A percentile compares a stretch with the other conserved stretches of the same genome.
Conservation (phyloP, 2,797 vertebrate genomes). For the Chaetodon trifasciatus region DNA sequence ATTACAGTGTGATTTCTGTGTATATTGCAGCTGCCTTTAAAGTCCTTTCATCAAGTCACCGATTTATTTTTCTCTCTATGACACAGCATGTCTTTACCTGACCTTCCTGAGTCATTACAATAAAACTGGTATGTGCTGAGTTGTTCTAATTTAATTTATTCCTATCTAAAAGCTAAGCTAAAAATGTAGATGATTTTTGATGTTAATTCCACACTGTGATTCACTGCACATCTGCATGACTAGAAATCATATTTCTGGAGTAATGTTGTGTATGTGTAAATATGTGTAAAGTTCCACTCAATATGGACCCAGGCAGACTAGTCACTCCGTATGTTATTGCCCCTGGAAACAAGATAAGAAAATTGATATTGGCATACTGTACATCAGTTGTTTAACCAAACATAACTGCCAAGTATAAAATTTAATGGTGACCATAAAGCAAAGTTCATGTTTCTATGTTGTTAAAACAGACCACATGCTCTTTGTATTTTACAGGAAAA, state of each 20-base stretch:
- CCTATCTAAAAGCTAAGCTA: no score
- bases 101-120: neutral
- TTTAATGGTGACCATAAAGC: neutral
- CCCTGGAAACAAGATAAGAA: conserved; percentile 24
- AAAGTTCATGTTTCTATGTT: neutral
- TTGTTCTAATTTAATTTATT: no score
- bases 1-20: neutral
- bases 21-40: neutral
- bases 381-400: neutral
- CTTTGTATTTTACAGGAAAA: no score
- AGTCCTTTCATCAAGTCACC: neutral
- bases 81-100: neutral
- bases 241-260: neutral
- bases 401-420: neutral
- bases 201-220: neutral
- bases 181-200: no score
- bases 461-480: no score
- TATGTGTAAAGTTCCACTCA: neutral
- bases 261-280: neutral
- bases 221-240: neutral
- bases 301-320: neutral
- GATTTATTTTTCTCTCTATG: neutral
- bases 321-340: neutral
- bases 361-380: neutral
- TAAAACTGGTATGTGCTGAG: no score